phyloP scores from a whole-genome alignment of 2,797 vertebrate species.

The Knipowitschia caucasica region DNA sequence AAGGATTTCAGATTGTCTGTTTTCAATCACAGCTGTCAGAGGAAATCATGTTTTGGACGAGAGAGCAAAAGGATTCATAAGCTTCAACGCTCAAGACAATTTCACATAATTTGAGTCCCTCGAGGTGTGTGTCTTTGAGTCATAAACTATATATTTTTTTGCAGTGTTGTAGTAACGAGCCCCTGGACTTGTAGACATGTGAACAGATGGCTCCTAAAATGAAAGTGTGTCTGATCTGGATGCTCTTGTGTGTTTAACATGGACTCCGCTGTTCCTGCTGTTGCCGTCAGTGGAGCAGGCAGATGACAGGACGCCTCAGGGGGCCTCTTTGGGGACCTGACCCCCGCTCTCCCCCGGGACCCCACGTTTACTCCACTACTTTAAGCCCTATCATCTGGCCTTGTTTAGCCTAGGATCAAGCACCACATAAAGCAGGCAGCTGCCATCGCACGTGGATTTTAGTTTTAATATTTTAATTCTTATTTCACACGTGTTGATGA shows the following conservation, averaged over 20 bases:
- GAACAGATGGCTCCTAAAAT: conserved; percentile 6
- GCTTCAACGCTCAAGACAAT: too few species aligned
- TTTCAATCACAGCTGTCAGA: too few species aligned
- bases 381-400: conserved; percentile 43
- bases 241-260: neutral
- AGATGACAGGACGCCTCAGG: conserved; percentile 40
- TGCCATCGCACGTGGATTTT: conserved; percentile 57
- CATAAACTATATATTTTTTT: too few species aligned
- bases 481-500: neutral
- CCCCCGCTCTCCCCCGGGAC: conserved; percentile 28
- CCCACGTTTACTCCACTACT: conserved; percentile 26
- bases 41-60: too few species aligned
- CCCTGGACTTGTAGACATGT: too few species aligned
- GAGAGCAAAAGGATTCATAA: too few species aligned
- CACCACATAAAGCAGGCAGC: conserved; percentile 50
- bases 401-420: conserved; percentile 48
- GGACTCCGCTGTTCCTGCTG: conserved; percentile 15
- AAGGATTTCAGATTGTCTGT: too few species aligned
- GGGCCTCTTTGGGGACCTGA: conserved; percentile 36
- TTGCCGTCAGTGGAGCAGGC: conserved; percentile 27
- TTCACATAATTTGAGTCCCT: too few species aligned
- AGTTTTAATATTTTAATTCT: neutral
- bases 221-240: neutral
- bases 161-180: too few species aligned
- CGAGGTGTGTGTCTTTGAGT: too few species aligned